phyloP scores from a whole-genome alignment of 2,888 invertebrate genomes.

The Ramazzottius varieornatus region DNA sequence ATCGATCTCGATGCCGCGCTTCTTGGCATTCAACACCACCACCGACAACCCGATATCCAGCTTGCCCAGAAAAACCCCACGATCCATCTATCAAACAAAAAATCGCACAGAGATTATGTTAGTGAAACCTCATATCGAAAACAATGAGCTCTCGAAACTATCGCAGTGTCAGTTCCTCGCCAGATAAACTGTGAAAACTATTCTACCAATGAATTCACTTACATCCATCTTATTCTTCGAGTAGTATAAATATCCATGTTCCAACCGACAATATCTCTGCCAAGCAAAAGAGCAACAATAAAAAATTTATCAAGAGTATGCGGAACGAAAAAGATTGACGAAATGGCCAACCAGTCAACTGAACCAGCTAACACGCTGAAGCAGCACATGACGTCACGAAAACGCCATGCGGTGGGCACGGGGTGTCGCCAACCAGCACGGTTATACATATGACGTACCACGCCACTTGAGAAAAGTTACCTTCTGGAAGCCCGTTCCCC shows the following conservation, averaged over 20 bases:
- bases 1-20: slow-evolving; percentile 2
- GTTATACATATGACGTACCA: no score
- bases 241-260: not conserved
- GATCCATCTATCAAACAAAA: not conserved
- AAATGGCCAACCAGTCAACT: not conserved
- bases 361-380: not conserved
- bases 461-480: no score
- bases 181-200: no score
- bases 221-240: not conserved
- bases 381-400: no score
- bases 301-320: not conserved
- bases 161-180: no score
- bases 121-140: no score
- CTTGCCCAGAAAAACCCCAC: not conserved
- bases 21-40: not conserved
- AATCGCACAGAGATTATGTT: no score
- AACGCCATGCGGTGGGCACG: no score
- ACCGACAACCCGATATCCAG: not conserved
- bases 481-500: not conserved
- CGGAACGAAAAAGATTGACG: not conserved
- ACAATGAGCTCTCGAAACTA: no score
- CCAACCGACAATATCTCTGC: not conserved
- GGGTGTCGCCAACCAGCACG: no score
- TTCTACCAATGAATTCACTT: no score
- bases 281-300: not conserved